Evolutionary conservation across 2,888 invertebrate genomes (phyloP), one percentile per base, ranked within the genome.

Genomic region (Leptura quadrifasciata): DNA sequence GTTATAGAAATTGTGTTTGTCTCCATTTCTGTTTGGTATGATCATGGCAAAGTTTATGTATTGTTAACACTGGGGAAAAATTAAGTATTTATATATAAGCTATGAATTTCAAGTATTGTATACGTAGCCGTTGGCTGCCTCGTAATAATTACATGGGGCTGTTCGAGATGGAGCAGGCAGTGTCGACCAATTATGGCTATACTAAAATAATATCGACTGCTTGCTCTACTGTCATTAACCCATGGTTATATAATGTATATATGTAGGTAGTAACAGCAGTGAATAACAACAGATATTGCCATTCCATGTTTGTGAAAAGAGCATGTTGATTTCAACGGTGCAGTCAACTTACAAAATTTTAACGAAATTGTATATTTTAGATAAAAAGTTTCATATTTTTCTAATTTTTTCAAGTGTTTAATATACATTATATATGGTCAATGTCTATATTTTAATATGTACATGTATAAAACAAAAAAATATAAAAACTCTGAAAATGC

Each of bases 391-490:
- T 1, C 20, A 35, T 64, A 64, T 64, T 64, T 64, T 64, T 64
- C n/a, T 47, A 64, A 64, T 63, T 64, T 64, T 47, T 39, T 39
- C 20, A 12, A 57, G 39, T 39, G 35, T 47, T 12, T 47, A 64
- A 39, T 35, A 47, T 47, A 47, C 5, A 47, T 15, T 63, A 21
- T 63, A 54, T 35, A 55, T 67, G 79, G 76, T 76, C 79, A 72
- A 67, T 78, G 73, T 58, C 64, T 70, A 52, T 70, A 64, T 76
- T 74, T 73, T 76, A 75, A 71, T 74, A 74, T 69, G 54, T 75
- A 75, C 67, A 52, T 17, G 75, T 72, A 75, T 79, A 77, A 79
- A 71, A 71, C n/a, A 69, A 82, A 84, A 82, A 83, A 83, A 80
- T 80, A 79, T 75, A 75, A 80, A 79, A 80, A 82, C 76, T 81